phyloP scores from a whole-genome alignment of 2,113 vertebrate genomes.

The Syrmaticus mikado region DNA sequence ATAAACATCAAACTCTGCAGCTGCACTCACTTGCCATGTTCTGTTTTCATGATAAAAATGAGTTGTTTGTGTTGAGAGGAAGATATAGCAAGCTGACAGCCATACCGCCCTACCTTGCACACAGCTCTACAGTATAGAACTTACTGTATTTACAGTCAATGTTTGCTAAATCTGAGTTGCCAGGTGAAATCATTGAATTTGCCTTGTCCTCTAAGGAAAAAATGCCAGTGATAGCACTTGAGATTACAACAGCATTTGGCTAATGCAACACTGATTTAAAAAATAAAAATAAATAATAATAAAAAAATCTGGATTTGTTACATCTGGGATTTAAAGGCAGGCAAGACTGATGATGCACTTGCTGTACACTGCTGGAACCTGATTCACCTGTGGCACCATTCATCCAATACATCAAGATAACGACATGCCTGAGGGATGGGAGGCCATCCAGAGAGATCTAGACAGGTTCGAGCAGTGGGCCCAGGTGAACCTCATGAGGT shows the following conservation, averaged over 20 bases:
- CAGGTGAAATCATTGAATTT: neutral
- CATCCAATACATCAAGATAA: neutral
- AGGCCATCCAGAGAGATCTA: too few relatives aligned
- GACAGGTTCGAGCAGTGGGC: too few relatives aligned
- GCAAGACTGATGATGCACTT: neutral
- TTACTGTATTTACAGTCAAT: neutral
- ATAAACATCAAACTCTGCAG: neutral
- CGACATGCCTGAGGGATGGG: too few relatives aligned
- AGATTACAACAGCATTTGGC: neutral
- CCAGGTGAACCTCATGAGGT: too few relatives aligned
- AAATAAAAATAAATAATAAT: neutral
- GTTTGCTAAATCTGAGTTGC: neutral
- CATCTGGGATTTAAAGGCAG: neutral
- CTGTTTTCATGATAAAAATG: neutral
- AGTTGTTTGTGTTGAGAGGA: neutral
- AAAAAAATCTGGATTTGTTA: neutral
- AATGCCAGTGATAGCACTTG: neutral
- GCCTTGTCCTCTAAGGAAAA: neutral
- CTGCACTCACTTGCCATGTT: neutral
- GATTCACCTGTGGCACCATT: neutral
- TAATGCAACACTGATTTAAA: neutral
- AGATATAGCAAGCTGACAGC: neutral
- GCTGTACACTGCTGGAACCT: neutral
- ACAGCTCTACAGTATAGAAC: neutral
- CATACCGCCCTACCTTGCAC: neutral